Base-by-base conservation (phyloP, 1,140 invertebrate species). In the Drosophila kurseongensis region DNA sequence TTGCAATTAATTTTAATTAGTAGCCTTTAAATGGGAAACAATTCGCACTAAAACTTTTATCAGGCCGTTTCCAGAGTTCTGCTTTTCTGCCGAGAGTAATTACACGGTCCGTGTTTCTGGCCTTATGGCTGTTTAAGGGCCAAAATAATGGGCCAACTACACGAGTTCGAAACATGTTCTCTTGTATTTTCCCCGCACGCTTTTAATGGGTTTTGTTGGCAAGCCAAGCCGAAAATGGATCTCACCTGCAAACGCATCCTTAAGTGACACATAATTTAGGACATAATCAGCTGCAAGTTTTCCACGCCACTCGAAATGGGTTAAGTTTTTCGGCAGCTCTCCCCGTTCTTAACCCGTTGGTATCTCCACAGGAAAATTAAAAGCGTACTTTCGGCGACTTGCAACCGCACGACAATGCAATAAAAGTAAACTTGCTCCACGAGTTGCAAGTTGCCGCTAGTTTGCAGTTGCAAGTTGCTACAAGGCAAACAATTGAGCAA, bases 401-500 rank as follows among this genome's bases (percentile, higher is more conserved):
- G 60, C 68, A 80, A 79, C 81, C 81, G 67, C 80, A 85, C 77
- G 81, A 85, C 77, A 85, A 80, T 80, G 81, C 81, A 85, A 85
- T 85, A 85, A 85, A 85, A 84, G 50, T 65, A 85, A 85, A 85
- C 51, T 77, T 77, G 51, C 73, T 75, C 65, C 58, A 59, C 61
- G 45, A 68, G 75, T 66, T 65, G 50, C 54, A 42, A 76, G 56
- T 60, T 54, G 18, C 58, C 58, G 58, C 62, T 0, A 3, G 62
- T 27, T 51, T 13, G 55, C 50, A 72, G 68, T 77, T 54, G 16
- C 56, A n/a, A 42, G 56, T 51, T 67, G 65, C 56, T 14, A 81
- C 83, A 88, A 77, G 79, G 52, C 75, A 82, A 86, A 88, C 82
- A 86, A 86, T 86, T 79, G 83, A 83, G 79, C 80, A 83, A 88